These are phyloP conservation scores for Erythrolamprus reginae DNA, from an alignment of 2,113 vertebrate genomes.

Conservation along the genomic window DNA sequence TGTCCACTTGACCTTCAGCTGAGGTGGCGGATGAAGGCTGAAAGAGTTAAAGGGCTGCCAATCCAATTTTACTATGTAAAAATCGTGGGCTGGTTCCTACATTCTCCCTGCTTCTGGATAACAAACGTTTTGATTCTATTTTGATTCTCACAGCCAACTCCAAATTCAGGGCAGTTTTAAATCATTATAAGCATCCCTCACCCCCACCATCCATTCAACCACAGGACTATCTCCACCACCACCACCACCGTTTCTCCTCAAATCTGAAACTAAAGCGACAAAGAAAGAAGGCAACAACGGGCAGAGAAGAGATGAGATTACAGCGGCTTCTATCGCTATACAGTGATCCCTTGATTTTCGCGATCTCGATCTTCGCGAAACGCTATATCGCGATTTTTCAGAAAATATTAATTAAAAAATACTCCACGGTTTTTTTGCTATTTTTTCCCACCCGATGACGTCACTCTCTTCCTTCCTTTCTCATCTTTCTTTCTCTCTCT, in stretches of 20 bases:
- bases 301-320: conserved; percentile 2
- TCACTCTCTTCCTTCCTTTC: too few species aligned
- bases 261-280: background rate
- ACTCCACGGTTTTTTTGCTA: too few species aligned
- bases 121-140: too few species aligned
- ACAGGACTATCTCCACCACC: background rate
- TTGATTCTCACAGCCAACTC: background rate
- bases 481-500: too few species aligned
- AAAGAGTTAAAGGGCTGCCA: background rate
- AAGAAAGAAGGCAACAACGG: background rate
- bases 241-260: background rate
- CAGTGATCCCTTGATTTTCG: too few species aligned
- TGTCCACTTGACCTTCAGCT: background rate
- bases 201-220: background rate
- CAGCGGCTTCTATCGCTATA: conserved; percentile 2
- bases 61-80: background rate
- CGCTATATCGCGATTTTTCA: too few species aligned
- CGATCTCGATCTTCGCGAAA: too few species aligned
- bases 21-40: background rate
- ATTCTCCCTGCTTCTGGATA: background rate
- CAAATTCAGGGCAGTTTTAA: background rate
- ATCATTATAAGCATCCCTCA: too few species aligned
- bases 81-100: background rate
- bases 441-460: too few species aligned
- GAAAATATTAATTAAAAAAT: too few species aligned